Conservation (phyloP, 2,888 invertebrate genomes). For the Bibio marci region DNA sequence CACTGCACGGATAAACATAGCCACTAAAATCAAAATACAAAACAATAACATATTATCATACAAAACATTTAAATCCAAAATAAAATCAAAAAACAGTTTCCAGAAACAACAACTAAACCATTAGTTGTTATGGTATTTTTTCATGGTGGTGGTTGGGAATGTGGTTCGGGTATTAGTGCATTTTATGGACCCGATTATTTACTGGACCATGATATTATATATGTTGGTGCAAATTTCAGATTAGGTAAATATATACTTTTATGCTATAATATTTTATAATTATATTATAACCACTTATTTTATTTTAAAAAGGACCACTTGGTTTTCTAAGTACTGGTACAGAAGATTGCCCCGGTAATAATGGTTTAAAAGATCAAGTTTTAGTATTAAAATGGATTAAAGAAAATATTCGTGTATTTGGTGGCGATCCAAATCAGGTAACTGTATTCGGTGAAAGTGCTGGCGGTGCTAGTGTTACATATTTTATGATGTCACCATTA, state of each 20-base stretch:
- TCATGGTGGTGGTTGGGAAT: slow-evolving; percentile 51
- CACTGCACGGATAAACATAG: too few species aligned
- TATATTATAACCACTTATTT: not conserved
- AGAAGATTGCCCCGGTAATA: slow-evolving; percentile 44
- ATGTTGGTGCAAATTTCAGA: slow-evolving; percentile 54
- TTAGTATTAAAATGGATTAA: slow-evolving; percentile 44
- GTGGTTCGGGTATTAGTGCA: slow-evolving; percentile 41
- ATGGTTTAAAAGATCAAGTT: slow-evolving; percentile 47
- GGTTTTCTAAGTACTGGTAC: slow-evolving; percentile 52
- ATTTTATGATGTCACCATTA: slow-evolving; percentile 46
- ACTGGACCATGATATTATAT: slow-evolving; percentile 48
- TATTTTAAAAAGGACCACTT: slow-evolving; percentile 32
- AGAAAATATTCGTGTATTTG: slow-evolving; percentile 40
- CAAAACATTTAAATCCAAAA: too few species aligned
- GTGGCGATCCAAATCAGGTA: slow-evolving; percentile 43
- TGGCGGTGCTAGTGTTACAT: slow-evolving; percentile 48
- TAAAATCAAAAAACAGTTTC: too few species aligned
- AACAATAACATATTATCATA: too few species aligned
- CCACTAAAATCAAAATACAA: too few species aligned
- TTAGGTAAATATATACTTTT: slow-evolving; percentile 30
- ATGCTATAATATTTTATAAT: not conserved
- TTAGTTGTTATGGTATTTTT: slow-evolving; percentile 57
- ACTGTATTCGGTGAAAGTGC: slow-evolving; percentile 56
- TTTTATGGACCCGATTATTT: slow-evolving; percentile 56
- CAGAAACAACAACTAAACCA: slow-evolving; percentile 9